phyloP scores from a whole-genome alignment of 2,113 vertebrate species.

The Lasiurus borealis region DNA sequence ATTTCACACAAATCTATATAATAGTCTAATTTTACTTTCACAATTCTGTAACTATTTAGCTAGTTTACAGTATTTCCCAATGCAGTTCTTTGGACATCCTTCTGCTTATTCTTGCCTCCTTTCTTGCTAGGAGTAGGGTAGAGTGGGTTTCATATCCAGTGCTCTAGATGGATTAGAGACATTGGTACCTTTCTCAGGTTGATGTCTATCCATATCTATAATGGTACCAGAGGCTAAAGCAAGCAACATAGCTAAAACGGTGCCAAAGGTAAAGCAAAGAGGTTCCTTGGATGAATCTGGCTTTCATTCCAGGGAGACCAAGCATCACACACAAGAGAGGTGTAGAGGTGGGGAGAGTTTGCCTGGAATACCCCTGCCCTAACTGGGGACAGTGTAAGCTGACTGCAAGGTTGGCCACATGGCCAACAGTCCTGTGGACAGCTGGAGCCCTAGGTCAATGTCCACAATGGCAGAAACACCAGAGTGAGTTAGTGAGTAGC shows the following conservation, averaged over 20 bases:
- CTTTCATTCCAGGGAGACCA: background rate
- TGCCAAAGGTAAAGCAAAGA: too few relatives aligned
- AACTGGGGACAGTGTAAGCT: background rate
- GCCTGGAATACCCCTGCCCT: background rate
- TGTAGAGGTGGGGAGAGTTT: background rate
- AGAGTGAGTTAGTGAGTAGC: background rate
- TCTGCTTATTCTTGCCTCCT: background rate
- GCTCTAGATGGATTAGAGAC: background rate
- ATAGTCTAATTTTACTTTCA: background rate
- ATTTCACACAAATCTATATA: background rate
- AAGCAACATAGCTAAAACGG: background rate
- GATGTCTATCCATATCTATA: background rate
- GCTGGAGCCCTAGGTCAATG: background rate
- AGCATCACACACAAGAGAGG: background rate
- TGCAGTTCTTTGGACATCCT: background rate
- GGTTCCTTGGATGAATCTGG: background rate
- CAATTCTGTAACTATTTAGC: background rate
- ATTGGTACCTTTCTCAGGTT: background rate
- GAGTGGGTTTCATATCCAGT: background rate
- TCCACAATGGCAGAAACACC: background rate
- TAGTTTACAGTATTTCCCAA: background rate
- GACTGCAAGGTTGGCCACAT: background rate
- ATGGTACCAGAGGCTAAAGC: background rate
- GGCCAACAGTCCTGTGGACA: background rate
- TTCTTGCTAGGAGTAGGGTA: background rate